Evolutionary conservation across 2,888 invertebrate genomes (phyloP), one percentile per base, ranked within the genome.

Genomic region (Chironomus tentans): DNA sequence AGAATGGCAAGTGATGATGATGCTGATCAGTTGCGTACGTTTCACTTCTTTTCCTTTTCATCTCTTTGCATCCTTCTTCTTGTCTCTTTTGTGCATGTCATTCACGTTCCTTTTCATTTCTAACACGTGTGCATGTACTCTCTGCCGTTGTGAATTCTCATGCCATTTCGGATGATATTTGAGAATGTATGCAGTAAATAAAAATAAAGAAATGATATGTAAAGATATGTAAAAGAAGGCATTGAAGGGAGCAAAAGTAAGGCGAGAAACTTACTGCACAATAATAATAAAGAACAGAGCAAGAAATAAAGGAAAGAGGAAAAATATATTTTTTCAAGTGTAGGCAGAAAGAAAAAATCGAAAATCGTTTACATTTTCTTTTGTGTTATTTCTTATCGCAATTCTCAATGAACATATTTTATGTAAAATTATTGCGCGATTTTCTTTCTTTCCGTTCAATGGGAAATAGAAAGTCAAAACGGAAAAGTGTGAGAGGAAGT

Each of bases 21-120:
- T 46, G 69, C 46, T 28, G 69, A 46, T 69, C 70, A 70, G 24
- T 24, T 70, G 70, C 70, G 70, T 70, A 38, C 68, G 70, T 48
- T 47, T 47, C 47, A 38, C 38, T 38, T 38, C 38, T 38, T 38
- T 38, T 38, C 10, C 10, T 38, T 38, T 38, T 38, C 38, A 38
- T 38, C 38, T 38, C 38, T 38, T 38, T 38, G 10, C 38, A 10
- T 38, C 38, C 38, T 38, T 38, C 38, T 38, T 38, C 38, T 38
- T 38, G 38, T 48, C 7, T 47, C 70, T 47, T 65, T 65, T 65
- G 18, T 13, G 65, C 65, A 65, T 65, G 65, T 65, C 24, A 65
- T 65, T 56, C 56, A 56, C 65, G 21, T 65, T 65, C 12, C 22
- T 22, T 13, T 65, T 12, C 18, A 21, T 21, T 65, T 13, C 4